These are phyloP conservation scores for Synodontis membranacea DNA, from an alignment of 2,113 vertebrate genomes.

Conservation along the genomic window DNA sequence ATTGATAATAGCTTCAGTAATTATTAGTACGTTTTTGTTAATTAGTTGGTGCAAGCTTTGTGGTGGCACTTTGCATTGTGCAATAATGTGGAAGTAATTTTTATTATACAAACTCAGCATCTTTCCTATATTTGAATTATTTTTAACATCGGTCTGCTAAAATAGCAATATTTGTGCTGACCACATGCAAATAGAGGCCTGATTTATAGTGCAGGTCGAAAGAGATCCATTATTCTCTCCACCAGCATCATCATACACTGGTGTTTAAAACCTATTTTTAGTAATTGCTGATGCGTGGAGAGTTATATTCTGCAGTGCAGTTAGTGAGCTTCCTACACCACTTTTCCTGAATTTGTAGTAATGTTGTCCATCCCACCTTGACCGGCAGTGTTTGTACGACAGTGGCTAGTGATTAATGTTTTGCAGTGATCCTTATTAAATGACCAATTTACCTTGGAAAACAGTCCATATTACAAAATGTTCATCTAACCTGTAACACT, in stretches of 20 bases:
- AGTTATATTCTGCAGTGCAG: background rate
- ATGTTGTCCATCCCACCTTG: background rate
- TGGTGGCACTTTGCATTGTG: background rate
- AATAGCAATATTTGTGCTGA: constrained; percentile 15
- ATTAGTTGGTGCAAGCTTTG: background rate
- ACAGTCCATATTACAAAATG: background rate
- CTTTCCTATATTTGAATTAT: background rate
- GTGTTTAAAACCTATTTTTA: background rate
- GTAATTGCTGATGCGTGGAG: background rate
- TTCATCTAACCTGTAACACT: background rate
- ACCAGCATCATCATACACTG: background rate
- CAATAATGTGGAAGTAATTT: constrained; percentile 10
- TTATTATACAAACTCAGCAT: background rate
- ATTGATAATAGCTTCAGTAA: background rate
- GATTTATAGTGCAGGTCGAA: constrained; percentile 19
- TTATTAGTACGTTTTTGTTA: background rate
- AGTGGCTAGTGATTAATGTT: too few relatives aligned
- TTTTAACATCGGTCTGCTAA: constrained; percentile 9
- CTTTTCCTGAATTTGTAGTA: background rate
- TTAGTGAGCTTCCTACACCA: background rate
- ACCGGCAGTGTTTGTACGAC: background rate
- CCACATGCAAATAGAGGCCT: background rate
- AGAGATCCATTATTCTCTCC: background rate
- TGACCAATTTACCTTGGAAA: background rate
- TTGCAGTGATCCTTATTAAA: too few relatives aligned